phyloP scores from a whole-genome alignment of 2,888 invertebrate genomes.

The Mimas tiliae region DNA sequence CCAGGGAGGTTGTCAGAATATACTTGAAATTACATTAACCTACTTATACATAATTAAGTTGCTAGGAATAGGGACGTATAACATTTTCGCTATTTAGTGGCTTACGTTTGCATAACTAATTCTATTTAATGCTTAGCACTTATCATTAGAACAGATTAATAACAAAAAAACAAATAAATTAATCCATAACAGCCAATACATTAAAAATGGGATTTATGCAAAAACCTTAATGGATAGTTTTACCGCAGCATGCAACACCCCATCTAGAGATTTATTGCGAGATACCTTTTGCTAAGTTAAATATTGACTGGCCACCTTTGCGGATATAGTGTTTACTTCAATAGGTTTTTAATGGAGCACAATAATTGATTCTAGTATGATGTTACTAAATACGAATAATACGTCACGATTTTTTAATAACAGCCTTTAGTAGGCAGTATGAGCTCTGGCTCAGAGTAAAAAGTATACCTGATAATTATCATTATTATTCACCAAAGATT shows the following conservation, averaged over 20 bases:
- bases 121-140: background rate
- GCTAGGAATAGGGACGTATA: too few relatives aligned
- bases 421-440: too few relatives aligned
- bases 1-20: too few relatives aligned
- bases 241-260: constrained; percentile 29
- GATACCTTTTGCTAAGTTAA: constrained; percentile 31
- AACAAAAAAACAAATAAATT: background rate
- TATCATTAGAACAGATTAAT: background rate
- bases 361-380: background rate
- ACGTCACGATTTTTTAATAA: too few relatives aligned
- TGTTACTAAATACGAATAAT: too few relatives aligned
- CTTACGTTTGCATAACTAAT: too few relatives aligned
- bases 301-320: constrained; percentile 33
- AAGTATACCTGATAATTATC: background rate
- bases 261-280: constrained; percentile 31
- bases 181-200: background rate
- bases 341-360: constrained; percentile 5
- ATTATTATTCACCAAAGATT: background rate
- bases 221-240: constrained; percentile 7
- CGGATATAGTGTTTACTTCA: constrained; percentile 26
- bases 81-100: too few relatives aligned
- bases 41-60: too few relatives aligned
- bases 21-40: too few relatives aligned
- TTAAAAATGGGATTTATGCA: background rate
- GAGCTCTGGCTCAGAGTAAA: background rate